Conservation (phyloP, 2,888 invertebrate species). For the Leucoma salicis region DNA sequence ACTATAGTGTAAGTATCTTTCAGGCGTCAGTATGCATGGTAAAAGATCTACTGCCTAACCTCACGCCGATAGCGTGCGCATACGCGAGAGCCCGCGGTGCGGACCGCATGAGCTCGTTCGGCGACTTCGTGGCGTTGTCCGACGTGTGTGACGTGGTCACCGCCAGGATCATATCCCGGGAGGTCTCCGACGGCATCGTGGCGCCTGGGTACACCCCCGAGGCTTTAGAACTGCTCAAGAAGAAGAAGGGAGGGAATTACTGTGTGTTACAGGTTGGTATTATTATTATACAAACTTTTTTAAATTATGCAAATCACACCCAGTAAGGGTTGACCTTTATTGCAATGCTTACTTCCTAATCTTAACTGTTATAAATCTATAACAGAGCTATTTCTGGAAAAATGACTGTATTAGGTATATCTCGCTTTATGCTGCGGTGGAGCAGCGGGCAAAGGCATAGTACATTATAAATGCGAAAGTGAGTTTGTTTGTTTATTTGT, state of each 20-base stretch:
- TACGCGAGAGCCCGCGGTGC: conserved; percentile 98
- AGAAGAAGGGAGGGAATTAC: conserved; percentile 97
- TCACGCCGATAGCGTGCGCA: conserved; percentile 93
- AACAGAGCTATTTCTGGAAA: too few relatives aligned
- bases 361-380: too few relatives aligned
- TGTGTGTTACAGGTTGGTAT: conserved; percentile 88
- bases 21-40: conserved; percentile 97
- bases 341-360: too few relatives aligned
- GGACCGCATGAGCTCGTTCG: conserved; percentile 99
- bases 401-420: too few relatives aligned
- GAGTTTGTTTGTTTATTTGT: too few relatives aligned
- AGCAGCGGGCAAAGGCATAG: too few relatives aligned
- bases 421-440: too few relatives aligned
- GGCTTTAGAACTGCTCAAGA: conserved; percentile 92
- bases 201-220: conserved; percentile 94
- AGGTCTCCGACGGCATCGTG: conserved; percentile 99
- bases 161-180: conserved; percentile 94
- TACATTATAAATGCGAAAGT: too few relatives aligned
- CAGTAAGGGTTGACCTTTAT: too few relatives aligned
- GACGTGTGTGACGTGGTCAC: conserved; percentile 95
- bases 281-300: background rate
- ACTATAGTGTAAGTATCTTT: too few relatives aligned
- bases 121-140: conserved; percentile 97
- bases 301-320: too few relatives aligned
- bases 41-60: conserved; percentile 87